These are phyloP conservation scores for Nomada lathburiana DNA, from an alignment of 2,888 invertebrate genomes.

Conservation along the genomic window DNA sequence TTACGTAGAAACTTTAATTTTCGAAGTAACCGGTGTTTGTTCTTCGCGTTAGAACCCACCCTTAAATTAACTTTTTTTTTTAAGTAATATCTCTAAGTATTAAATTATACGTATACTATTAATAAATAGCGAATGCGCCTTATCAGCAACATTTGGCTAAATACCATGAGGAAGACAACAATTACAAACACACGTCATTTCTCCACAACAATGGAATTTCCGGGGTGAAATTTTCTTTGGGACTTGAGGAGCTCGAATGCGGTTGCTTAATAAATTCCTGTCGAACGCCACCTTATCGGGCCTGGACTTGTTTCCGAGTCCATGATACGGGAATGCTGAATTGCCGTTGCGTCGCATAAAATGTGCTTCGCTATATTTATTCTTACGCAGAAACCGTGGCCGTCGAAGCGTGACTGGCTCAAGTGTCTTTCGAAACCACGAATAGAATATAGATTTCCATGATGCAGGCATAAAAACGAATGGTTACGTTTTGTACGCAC, in stretches of 20 bases:
- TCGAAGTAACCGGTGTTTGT: no score
- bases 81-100: no score
- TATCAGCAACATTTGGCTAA: no score
- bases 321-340: conserved; percentile 43
- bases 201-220: background rate
- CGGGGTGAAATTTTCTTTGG: background rate
- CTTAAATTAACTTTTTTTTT: no score
- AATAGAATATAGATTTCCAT: conserved; percentile 59
- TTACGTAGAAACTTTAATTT: no score
- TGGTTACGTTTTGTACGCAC: conserved; percentile 31
- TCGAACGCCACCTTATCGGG: conserved; percentile 39
- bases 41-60: no score
- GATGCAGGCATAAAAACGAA: conserved; percentile 52
- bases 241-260: background rate
- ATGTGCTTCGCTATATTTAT: conserved; percentile 40
- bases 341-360: conserved; percentile 42
- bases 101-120: no score
- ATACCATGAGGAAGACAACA: background rate
- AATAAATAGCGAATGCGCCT: no score
- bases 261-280: conserved; percentile 49
- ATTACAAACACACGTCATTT: background rate
- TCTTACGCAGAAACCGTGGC: conserved; percentile 55
- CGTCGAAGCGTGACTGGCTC: conserved; percentile 68
- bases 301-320: conserved; percentile 17
- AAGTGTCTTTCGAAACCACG: conserved; percentile 70